phyloP scores from a whole-genome alignment of 2,888 invertebrate genomes.

The Diarsia brunnea region DNA sequence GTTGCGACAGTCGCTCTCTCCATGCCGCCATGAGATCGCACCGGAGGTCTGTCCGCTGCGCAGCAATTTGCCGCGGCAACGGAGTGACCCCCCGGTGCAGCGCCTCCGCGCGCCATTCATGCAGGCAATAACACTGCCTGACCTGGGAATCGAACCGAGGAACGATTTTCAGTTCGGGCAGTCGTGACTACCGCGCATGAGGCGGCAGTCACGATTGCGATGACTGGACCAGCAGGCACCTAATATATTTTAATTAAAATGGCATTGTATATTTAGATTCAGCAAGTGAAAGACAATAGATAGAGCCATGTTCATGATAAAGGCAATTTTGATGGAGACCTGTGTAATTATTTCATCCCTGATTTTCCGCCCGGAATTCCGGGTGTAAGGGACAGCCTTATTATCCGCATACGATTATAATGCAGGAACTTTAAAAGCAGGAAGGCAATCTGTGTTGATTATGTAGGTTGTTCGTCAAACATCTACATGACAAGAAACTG shows the following conservation, averaged over 20 bases:
- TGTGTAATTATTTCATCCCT: not conserved
- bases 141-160: too few relatives aligned
- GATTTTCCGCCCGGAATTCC: not conserved
- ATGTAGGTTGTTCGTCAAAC: constrained; percentile 6
- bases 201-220: too few relatives aligned
- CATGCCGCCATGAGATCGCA: too few relatives aligned
- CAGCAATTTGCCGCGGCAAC: too few relatives aligned
- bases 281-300: not conserved
- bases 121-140: too few relatives aligned
- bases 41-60: too few relatives aligned
- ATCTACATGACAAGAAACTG: constrained; percentile 20
- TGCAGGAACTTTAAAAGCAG: constrained; percentile 6
- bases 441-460: constrained; percentile 15
- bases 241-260: not conserved
- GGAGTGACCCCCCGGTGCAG: too few relatives aligned
- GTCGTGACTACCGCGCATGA: too few relatives aligned
- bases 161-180: too few relatives aligned
- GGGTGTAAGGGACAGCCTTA: constrained; percentile 8
- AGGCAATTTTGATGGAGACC: not conserved
- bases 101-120: too few relatives aligned
- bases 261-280: not conserved
- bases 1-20: too few relatives aligned
- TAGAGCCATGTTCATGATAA: not conserved
- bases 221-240: too few relatives aligned
- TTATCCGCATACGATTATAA: constrained; percentile 12